Evolutionary conservation across 2,113 vertebrate species (phyloP).

Genomic region (Atrichornis clamosus): DNA sequence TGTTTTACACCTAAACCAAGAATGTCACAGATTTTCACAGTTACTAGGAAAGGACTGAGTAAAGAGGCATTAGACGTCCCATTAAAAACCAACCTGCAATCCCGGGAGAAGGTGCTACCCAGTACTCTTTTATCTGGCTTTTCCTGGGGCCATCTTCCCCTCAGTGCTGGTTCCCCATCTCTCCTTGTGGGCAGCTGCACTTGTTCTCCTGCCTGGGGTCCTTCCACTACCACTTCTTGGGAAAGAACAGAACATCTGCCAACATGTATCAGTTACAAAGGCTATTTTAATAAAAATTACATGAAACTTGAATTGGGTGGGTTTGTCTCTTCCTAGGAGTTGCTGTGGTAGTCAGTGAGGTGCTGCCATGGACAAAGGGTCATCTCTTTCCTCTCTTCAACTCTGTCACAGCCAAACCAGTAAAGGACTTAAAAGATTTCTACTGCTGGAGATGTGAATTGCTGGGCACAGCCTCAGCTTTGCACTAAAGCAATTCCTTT

Average conservation of each 20-base stretch:
- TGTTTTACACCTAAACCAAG: neutral
- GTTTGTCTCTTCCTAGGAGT: neutral
- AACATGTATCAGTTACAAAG: slow-evolving; percentile 59
- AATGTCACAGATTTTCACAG: neutral
- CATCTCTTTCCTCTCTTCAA: neutral
- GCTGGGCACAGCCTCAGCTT: rapidly evolving
- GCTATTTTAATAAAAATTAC: slow-evolving; percentile 75
- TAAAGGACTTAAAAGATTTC: no score
- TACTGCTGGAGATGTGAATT: no score
- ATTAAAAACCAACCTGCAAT: neutral
- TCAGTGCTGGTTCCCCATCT: neutral
- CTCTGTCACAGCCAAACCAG: no score
- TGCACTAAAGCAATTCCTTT: no score
- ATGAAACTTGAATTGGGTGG: neutral
- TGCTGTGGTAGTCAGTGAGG: neutral
- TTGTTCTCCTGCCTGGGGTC: slow-evolving; percentile 3
- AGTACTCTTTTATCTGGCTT: neutral
- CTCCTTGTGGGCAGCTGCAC: neutral
- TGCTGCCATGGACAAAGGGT: neutral
- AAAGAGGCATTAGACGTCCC: neutral
- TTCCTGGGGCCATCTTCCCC: neutral
- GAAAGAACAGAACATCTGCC: slow-evolving; percentile 47
- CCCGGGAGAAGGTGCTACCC: neutral
- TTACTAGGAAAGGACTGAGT: neutral
- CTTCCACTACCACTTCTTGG: neutral